phyloP scores from a whole-genome alignment of 1,140 invertebrate genomes.

The Proctacanthus coquilletti region DNA sequence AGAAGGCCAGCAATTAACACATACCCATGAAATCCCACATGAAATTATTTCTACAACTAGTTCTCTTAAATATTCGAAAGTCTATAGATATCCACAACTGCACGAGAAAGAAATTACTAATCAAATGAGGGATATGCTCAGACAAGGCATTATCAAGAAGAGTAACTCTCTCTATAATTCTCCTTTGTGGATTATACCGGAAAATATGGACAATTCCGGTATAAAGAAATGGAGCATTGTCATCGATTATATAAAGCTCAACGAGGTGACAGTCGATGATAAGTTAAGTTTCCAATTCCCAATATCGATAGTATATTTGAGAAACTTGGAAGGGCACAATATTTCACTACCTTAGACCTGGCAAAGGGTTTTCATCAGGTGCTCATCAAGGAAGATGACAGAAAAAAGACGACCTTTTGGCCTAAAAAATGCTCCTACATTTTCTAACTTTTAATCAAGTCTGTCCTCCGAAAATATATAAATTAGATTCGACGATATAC shows the following conservation, averaged over 20 bases:
- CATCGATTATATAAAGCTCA: constrained; percentile 19
- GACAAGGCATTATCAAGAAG: constrained; percentile 6
- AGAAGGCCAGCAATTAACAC: background rate
- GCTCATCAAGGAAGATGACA: constrained; percentile 1
- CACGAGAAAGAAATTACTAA: constrained; percentile 18
- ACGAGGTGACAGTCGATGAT: constrained; percentile 1
- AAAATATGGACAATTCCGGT: constrained; percentile 7
- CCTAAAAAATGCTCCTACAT: constrained; percentile 26
- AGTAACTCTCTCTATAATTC: constrained; percentile 3
- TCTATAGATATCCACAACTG: constrained; percentile 18
- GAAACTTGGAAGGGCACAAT: background rate
- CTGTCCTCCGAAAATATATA: constrained; percentile 13
- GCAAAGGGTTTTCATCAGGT: constrained; percentile 29
- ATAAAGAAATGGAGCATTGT: constrained; percentile 15
- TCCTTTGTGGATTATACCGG: constrained; percentile 9
- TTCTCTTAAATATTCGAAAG: constrained; percentile 10
- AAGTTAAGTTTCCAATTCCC: constrained; percentile 2
- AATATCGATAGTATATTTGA: constrained; percentile 5
- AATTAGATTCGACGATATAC: constrained; percentile 18
- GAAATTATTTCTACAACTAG: background rate
- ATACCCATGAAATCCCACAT: background rate
- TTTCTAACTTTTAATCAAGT: constrained; percentile 31
- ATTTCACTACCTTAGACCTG: constrained; percentile 5
- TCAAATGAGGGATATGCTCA: constrained; percentile 18
- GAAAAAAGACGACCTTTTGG: constrained; percentile 16